phyloP scores from a whole-genome alignment of 30 jellyfish, hydroid and myxozoan species.

The Hydra vulgaris region DNA sequence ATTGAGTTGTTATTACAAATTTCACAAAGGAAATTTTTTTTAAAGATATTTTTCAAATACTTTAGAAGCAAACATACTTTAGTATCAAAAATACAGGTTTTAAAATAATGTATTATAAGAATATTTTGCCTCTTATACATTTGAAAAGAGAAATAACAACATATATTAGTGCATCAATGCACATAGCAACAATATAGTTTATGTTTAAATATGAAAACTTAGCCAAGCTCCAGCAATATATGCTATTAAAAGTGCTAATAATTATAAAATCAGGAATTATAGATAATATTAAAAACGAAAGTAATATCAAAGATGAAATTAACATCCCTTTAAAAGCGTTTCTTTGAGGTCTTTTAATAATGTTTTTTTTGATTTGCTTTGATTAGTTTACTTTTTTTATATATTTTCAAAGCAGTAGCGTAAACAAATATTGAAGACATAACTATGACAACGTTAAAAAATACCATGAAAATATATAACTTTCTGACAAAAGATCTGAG shows the following conservation, averaged over 20 bases:
- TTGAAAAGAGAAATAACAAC: not conserved
- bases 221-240: not conserved
- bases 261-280: not conserved
- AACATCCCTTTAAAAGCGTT: not conserved
- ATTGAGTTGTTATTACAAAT: no score
- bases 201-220: not conserved
- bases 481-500: not conserved
- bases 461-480: not conserved
- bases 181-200: not conserved
- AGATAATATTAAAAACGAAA: not conserved
- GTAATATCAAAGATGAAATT: not conserved
- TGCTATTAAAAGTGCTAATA: not conserved
- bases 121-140: no score
- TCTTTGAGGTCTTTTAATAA: no score
- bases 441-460: not conserved
- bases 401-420: not conserved
- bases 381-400: no score
- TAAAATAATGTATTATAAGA: no score
- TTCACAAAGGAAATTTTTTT: no score
- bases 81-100: no score
- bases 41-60: no score
- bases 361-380: no score
- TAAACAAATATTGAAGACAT: not conserved
- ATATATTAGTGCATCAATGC: not conserved
- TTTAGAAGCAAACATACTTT: no score